Evolutionary conservation across 2,888 invertebrate species (phyloP).

Genomic region (Drosophila macrospina): DNA sequence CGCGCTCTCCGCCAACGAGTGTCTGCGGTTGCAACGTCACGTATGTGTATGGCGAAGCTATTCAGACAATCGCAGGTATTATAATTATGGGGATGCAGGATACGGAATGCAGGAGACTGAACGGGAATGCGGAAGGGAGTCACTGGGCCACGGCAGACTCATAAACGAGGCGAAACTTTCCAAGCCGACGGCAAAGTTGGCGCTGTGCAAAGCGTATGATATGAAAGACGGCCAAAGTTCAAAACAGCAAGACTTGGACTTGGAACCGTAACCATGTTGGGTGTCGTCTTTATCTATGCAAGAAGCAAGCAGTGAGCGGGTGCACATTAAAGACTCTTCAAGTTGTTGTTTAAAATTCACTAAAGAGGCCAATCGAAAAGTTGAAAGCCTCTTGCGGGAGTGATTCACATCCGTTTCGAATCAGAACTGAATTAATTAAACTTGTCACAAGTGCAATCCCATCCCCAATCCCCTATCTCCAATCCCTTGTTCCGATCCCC

Average conservation of each 20-base stretch:
- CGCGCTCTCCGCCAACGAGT: constrained; percentile 6
- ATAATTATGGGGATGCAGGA: constrained; percentile 61
- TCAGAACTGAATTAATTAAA: constrained; percentile 69
- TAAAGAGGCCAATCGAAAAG: constrained; percentile 43
- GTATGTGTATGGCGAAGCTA: constrained; percentile 63
- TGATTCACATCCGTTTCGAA: constrained; percentile 43
- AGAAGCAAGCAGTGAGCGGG: neutral
- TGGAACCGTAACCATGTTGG: constrained; percentile 22
- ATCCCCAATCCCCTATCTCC: neutral
- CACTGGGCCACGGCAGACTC: constrained; percentile 13
- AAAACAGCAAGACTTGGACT: constrained; percentile 30
- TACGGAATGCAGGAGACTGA: constrained; percentile 1
- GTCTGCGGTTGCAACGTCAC: constrained; percentile 68
- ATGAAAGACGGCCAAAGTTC: constrained; percentile 76
- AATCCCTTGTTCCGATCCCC: neutral
- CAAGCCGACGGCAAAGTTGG: constrained; percentile 63
- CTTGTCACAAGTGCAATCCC: constrained; percentile 52
- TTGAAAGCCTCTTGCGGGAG: constrained; percentile 17
- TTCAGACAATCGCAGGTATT: constrained; percentile 76
- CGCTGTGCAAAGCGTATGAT: constrained; percentile 64
- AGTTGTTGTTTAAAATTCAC: constrained; percentile 15
- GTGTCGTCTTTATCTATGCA: constrained; percentile 40
- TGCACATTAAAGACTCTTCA: constrained; percentile 41
- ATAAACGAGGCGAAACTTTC: constrained; percentile 59
- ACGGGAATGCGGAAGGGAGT: neutral